Percentiles rank a stretch among this genome's conserved stretches.
Evolutionary conservation across 2,113 vertebrate species (phyloP).

Genomic region (Ceratotherium simum): DNA sequence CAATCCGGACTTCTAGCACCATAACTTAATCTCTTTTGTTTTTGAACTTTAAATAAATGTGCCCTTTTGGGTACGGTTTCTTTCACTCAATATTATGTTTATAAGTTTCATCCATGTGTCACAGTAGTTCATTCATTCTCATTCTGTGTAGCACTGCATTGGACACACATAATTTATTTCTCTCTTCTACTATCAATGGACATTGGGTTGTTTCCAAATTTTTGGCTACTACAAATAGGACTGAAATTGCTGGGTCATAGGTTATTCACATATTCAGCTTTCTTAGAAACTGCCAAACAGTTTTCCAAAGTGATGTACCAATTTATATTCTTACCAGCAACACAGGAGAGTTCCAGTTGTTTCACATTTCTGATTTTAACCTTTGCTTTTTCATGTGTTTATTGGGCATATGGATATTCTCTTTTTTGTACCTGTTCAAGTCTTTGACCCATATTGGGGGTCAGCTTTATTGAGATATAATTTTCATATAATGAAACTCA

Average conservation of each 20-base stretch:
- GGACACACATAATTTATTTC: background rate
- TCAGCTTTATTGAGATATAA: background rate
- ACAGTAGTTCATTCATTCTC: background rate
- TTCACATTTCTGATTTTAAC: background rate
- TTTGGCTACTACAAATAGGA: background rate
- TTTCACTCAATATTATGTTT: background rate
- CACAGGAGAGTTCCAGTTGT: background rate
- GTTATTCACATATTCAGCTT: background rate
- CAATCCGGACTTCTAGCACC: background rate
- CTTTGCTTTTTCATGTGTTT: background rate
- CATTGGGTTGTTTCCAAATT: background rate
- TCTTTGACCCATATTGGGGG: background rate
- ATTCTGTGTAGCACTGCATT: background rate
- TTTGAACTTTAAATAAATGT: slow-evolving; percentile 20
- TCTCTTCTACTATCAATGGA: background rate
- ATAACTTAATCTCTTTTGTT: background rate
- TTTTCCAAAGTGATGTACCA: background rate
- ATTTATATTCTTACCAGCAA: background rate
- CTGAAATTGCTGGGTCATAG: background rate
- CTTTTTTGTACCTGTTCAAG: background rate
- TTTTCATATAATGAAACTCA: background rate
- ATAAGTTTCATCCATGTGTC: background rate
- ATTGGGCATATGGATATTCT: background rate
- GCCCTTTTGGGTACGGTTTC: background rate
- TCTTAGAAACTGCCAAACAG: background rate